Base-by-base conservation (phyloP, 2,113 vertebrate species). In the Misgurnus anguillicaudatus region DNA sequence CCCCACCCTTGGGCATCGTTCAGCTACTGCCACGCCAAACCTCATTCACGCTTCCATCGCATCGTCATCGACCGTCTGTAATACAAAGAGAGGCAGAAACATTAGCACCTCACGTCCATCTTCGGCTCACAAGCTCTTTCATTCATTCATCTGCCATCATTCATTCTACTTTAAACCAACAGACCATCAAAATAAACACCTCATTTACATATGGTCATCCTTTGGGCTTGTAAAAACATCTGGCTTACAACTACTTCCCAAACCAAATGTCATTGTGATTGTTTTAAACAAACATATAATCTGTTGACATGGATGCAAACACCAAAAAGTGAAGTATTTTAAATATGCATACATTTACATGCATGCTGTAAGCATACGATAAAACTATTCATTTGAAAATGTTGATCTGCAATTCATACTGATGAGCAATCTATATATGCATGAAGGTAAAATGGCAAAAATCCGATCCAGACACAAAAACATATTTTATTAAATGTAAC, bases 1-100 rank as follows among this genome's bases (percentile, higher is more conserved):
- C 96, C 96, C 96, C 98, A 93, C 96, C 95, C 96, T 97, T 99
- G 97, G 97, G 97, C 97, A 99, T 99, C 94, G 96, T 98, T 98
- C 95, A 98, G 93, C 92, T 94, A 92, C 96, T 94, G 94, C 95
- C 94, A 96, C 93, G 93, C 93, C 94, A 93, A 94, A 88, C 96
- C 94, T 98, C 96, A 98, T 98, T 95, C 95, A 98, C 92, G 93
- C 95, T 87, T 93, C 96, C 93, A 95, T 95, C 88, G 95, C 96
- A 88, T 98, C 97, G 86, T 97, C 97, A 90, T 99, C 97, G 89
- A 98, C 96, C 81, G 96, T 96, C 96, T 98, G 94, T 80, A 85
- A 89, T 71, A 82, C 38, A 85, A 53, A 67, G 53, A 82, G 70
- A 81, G 47, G 45, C 6, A 77, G n/a, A 75, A 24, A 77, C 57